Percentiles rank a stretch among this genome's conserved stretches.
These are phyloP conservation scores for Silurus aristotelis DNA, from an alignment of 2,797 vertebrate genomes.

Conservation along the genomic window DNA sequence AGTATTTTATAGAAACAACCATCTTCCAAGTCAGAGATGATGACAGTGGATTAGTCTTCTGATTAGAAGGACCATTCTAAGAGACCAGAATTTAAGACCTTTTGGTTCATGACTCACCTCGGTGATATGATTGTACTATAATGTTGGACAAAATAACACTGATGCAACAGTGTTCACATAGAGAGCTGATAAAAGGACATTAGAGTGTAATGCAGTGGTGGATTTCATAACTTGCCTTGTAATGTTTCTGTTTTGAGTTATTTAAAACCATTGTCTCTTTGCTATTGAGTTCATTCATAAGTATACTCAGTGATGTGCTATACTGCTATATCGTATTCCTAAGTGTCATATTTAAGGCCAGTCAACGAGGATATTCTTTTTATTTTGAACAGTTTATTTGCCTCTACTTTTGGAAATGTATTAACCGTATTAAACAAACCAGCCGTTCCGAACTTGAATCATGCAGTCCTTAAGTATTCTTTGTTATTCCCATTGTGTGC, in stretches of 20 bases:
- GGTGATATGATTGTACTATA: neutral
- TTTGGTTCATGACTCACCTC: constrained; percentile 1
- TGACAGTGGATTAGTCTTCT: neutral
- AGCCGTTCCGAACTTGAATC: constrained; percentile 19
- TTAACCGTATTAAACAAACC: constrained; percentile 22
- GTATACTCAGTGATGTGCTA: neutral
- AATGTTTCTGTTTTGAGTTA: neutral
- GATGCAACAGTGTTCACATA: neutral
- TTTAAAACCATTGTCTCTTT: constrained; percentile 14
- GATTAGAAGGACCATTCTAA: neutral
- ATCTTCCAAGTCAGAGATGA: constrained; percentile 1
- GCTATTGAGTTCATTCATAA: constrained; percentile 20
- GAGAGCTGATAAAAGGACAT: neutral
- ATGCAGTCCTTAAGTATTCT: neutral
- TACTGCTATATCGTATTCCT: neutral
- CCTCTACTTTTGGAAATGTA: constrained; percentile 15
- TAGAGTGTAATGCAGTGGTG: neutral
- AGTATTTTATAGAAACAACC: neutral
- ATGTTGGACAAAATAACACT: neutral
- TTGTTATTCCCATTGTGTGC: constrained; percentile 22
- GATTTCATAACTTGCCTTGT: neutral
- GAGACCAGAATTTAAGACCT: neutral
- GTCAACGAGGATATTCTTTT: constrained; percentile 7
- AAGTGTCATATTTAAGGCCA: constrained; percentile 7
- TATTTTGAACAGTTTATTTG: constrained; percentile 7